phyloP scores from a whole-genome alignment of 2,113 vertebrate genomes.

The Cochlearius cochlearius region DNA sequence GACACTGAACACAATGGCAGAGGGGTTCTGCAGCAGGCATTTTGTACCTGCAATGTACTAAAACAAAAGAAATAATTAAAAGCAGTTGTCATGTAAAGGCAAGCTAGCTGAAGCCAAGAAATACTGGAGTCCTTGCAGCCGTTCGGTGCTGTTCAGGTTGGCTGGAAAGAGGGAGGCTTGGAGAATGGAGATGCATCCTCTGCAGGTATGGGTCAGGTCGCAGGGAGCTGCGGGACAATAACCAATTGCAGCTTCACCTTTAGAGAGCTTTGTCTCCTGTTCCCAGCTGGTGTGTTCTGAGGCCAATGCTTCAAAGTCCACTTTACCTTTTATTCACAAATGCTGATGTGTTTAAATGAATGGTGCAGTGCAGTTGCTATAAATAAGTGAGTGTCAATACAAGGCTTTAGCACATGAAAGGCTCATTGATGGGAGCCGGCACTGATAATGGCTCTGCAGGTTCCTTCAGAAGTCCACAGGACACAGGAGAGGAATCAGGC shows the following conservation, averaged over 20 bases:
- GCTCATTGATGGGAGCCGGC: constrained; percentile 47
- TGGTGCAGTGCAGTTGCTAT: constrained; percentile 59
- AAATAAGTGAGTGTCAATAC: constrained; percentile 66
- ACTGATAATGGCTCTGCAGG: constrained; percentile 62
- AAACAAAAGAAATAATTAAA: background rate
- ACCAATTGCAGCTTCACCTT: background rate
- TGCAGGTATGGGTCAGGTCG: background rate
- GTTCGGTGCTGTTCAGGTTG: background rate
- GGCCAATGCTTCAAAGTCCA: constrained; percentile 41
- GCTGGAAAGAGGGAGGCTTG: background rate
- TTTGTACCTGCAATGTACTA: background rate
- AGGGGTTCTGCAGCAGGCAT: background rate
- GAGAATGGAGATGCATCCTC: background rate
- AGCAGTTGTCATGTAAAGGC: background rate
- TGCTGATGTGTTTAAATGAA: constrained; percentile 60
- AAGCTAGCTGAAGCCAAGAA: background rate
- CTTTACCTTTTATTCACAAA: constrained; percentile 56
- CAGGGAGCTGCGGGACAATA: background rate
- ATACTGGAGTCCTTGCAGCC: background rate
- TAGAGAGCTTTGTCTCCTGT: background rate
- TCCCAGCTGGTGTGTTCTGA: background rate
- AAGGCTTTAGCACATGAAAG: constrained; percentile 61
- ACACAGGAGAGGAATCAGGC: constrained; percentile 2
- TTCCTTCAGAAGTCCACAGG: constrained; percentile 53
- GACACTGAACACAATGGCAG: background rate